phyloP scores from a whole-genome alignment of 2,113 vertebrate genomes.

The Gymnocephalus cernua region DNA sequence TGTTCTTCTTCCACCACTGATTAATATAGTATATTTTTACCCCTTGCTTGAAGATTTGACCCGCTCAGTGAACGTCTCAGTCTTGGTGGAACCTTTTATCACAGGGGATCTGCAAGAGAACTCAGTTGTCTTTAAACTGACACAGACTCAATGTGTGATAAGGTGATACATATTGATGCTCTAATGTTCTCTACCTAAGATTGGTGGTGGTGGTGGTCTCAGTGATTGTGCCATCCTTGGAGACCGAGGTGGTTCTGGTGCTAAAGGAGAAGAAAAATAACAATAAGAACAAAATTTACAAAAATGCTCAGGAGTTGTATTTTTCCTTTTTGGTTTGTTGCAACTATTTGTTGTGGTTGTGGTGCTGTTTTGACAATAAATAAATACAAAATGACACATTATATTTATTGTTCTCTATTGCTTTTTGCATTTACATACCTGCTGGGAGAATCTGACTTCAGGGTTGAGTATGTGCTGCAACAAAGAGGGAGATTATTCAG shows the following conservation, averaged over 20 bases:
- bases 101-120: constrained; percentile 62
- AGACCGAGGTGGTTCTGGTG: constrained; percentile 60
- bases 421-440: constrained; percentile 42
- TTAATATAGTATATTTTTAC: constrained; percentile 52
- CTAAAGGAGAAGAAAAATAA: constrained; percentile 38
- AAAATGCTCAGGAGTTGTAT: neutral
- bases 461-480: constrained; percentile 37
- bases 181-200: constrained; percentile 36
- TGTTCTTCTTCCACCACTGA: neutral
- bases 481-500: constrained; percentile 20
- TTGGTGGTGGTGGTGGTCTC: constrained; percentile 62
- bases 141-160: neutral
- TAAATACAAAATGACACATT: constrained; percentile 4
- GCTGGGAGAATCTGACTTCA: constrained; percentile 38
- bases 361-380: constrained; percentile 25
- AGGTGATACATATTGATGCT: neutral
- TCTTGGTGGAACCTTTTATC: constrained; percentile 56
- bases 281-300: neutral
- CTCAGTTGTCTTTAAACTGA: neutral
- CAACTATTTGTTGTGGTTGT: constrained; percentile 4
- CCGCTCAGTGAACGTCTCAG: constrained; percentile 69
- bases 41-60: constrained; percentile 68
- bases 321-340: neutral
- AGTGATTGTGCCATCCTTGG: constrained; percentile 65
- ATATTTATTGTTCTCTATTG: neutral